phyloP scores from a whole-genome alignment of 1,140 invertebrate genomes.

The Cydia strobilella region DNA sequence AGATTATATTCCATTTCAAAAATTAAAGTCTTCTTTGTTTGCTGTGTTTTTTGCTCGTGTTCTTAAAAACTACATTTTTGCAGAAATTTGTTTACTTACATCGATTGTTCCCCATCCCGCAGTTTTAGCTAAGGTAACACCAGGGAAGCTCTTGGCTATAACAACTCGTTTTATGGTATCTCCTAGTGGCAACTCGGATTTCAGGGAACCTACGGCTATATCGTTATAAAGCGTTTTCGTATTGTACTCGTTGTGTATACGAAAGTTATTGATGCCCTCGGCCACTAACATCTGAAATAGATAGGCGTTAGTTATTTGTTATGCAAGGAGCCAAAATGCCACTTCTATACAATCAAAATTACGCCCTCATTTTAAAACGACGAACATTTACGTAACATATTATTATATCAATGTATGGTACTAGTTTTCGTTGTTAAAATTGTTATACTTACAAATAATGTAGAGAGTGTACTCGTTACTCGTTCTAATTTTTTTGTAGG shows the following conservation, averaged over 20 bases:
- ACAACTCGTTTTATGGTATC: conserved; percentile 4
- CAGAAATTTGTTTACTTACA: conserved; percentile 41
- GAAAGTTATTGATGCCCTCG: neutral
- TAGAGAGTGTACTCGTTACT: no score
- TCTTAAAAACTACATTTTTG: no score
- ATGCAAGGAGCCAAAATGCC: neutral
- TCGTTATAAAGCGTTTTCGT: neutral
- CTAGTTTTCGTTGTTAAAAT: no score
- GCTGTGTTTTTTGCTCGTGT: no score
- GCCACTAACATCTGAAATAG: conserved; percentile 3
- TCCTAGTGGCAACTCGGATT: neutral
- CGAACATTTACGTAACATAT: no score
- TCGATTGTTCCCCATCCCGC: conserved; percentile 52
- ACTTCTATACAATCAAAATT: no score
- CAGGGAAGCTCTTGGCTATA: neutral
- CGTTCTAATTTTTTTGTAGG: no score
- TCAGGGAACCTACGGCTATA: neutral
- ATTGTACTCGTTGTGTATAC: neutral
- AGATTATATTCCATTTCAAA: no score
- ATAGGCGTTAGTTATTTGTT: neutral
- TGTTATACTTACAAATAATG: no score
- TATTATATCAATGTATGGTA: no score
- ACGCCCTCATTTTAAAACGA: no score
- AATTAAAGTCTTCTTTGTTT: no score
- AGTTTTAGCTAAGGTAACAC: conserved; percentile 34